A percentile compares a stretch with the other conserved stretches of the same genome.
These are phyloP conservation scores for Ceyx margarethae DNA, from an alignment of 2,113 vertebrate species.

Conservation along the genomic window DNA sequence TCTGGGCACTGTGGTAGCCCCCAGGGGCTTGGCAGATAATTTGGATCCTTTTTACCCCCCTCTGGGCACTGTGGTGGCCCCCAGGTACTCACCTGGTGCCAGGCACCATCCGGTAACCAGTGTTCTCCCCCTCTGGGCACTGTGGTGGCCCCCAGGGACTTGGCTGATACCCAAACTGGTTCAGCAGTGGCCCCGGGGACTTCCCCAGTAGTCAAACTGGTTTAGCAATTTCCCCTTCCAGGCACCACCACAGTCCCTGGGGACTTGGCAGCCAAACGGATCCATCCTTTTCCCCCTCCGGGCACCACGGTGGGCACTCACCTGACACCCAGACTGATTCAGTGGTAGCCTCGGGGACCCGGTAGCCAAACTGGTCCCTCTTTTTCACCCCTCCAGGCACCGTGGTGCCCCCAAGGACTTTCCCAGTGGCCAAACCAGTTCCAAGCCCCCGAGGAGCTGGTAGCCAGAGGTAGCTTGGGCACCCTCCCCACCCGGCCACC, in stretches of 20 bases:
- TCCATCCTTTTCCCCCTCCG: background rate
- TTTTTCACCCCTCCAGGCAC: background rate
- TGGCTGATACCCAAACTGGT: background rate
- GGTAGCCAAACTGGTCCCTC: slow-evolving; percentile 89
- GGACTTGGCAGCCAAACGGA: background rate
- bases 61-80: too few relatives aligned
- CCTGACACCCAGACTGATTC: background rate
- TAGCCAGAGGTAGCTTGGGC: background rate
- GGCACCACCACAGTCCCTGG: too few relatives aligned
- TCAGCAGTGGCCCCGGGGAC: too few relatives aligned
- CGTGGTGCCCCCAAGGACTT: background rate
- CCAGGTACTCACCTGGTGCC: too few relatives aligned
- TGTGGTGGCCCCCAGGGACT: background rate
- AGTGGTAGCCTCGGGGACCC: slow-evolving; percentile 52
- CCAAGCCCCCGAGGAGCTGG: too few relatives aligned
- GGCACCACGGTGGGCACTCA: background rate
- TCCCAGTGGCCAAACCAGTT: background rate
- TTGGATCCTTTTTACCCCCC: too few relatives aligned
- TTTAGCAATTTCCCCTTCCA: background rate
- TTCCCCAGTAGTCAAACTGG: background rate
- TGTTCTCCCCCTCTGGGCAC: background rate
- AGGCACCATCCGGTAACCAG: background rate
- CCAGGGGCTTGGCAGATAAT: too few relatives aligned
- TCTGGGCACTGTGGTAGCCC: too few relatives aligned
- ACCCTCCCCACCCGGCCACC: background rate